Evolutionary conservation across 2,113 vertebrate species (phyloP).

Genomic region (Scartelaos histophorus): DNA sequence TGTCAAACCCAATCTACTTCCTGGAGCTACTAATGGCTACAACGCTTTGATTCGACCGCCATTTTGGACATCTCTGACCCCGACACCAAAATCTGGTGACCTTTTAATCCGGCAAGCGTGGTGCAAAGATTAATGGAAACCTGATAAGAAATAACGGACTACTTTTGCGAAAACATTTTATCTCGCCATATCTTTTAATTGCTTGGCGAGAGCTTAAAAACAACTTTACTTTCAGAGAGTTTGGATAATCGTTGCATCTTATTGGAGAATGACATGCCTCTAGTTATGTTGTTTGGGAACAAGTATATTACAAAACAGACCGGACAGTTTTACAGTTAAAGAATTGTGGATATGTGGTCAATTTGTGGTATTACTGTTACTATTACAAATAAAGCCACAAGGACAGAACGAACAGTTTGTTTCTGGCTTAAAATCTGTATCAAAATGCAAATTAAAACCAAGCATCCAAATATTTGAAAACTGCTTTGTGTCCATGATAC

Average conservation of each 20-base stretch:
- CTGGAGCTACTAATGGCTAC: conserved; percentile 49
- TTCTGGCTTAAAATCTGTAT: background rate
- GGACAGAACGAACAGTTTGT: background rate
- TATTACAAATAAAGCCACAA: background rate
- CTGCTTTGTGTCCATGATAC: too few species aligned
- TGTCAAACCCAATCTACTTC: conserved; percentile 78
- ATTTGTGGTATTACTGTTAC: background rate
- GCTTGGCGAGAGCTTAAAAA: conserved; percentile 34
- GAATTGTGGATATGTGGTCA: background rate
- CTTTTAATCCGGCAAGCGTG: conserved; percentile 61
- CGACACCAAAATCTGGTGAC: conserved; percentile 57
- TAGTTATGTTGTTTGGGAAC: background rate
- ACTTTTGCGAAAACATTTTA: conserved; percentile 42
- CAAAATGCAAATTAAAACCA: background rate
- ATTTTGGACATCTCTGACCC: conserved; percentile 16
- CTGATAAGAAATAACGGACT: conserved; percentile 59
- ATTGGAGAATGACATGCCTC: background rate
- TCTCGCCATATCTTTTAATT: conserved; percentile 73
- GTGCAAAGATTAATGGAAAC: conserved; percentile 65
- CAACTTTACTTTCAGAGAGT: conserved; percentile 21
- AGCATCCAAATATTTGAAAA: too few species aligned
- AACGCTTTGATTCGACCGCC: conserved; percentile 19
- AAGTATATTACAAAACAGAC: background rate
- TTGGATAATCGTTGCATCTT: background rate
- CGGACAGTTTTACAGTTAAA: too few species aligned